These are phyloP conservation scores for Abrostola tripartita DNA, from an alignment of 2,888 invertebrate genomes.

Conservation along the genomic window DNA sequence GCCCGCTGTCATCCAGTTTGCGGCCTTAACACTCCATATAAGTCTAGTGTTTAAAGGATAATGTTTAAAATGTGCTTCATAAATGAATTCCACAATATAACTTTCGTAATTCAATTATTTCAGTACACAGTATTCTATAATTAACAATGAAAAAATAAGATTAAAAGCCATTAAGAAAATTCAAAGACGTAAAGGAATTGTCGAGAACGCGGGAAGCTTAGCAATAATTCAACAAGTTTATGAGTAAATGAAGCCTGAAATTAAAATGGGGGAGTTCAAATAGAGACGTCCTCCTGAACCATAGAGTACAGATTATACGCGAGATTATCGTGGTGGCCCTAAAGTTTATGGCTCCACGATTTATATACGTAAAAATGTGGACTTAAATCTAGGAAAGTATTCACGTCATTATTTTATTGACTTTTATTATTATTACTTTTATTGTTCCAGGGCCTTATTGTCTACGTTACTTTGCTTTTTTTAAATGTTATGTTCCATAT, in stretches of 20 bases:
- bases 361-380: background rate
- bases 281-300: conserved; percentile 15
- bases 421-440: too few relatives aligned
- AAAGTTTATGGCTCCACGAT: conserved; percentile 5
- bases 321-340: background rate
- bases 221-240: conserved; percentile 55
- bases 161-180: conserved; percentile 33
- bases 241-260: conserved; percentile 54
- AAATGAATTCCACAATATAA: background rate
- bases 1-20: too few relatives aligned
- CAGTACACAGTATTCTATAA: conserved; percentile 6
- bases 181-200: conserved; percentile 36
- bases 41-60: too few relatives aligned
- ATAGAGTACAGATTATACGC: conserved; percentile 2
- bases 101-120: conserved; percentile 2
- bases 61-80: too few relatives aligned
- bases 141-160: conserved; percentile 30
- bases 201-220: conserved; percentile 24
- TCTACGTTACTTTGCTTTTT: too few relatives aligned
- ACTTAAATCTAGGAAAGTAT: too few relatives aligned
- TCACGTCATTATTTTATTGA: too few relatives aligned
- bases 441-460: too few relatives aligned
- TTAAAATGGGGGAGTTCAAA: conserved; percentile 50
- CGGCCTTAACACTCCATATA: too few relatives aligned
- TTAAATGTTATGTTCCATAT: too few relatives aligned